A percentile compares a stretch with the other conserved stretches of the same genome.
These are phyloP conservation scores for Aspidiotus destructor DNA, from an alignment of 2,888 invertebrate genomes.

Conservation along the genomic window DNA sequence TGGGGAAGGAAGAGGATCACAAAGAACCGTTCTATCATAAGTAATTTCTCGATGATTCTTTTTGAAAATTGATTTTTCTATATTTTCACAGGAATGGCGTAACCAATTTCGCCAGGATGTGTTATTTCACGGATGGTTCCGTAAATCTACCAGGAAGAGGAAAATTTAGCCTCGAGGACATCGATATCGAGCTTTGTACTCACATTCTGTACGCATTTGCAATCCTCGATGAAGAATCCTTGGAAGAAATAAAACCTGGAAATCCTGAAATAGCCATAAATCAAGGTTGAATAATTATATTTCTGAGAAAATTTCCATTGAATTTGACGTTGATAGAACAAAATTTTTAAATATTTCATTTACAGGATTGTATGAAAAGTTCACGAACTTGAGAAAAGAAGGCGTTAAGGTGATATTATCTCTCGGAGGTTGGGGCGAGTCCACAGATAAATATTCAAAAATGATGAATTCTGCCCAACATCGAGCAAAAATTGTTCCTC, in stretches of 20 bases:
- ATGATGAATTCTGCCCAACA: constrained; percentile 13
- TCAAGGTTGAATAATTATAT: neutral
- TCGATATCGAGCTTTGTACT: neutral
- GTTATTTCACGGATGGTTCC: neutral
- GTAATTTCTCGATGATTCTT: no score
- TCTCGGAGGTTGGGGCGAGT: constrained; percentile 93
- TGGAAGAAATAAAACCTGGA: neutral
- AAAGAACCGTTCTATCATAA: no score
- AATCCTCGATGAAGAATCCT: neutral
- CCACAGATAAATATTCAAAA: constrained; percentile 55
- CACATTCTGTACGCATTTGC: neutral
- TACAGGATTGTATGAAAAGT: neutral
- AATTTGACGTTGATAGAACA: no score
- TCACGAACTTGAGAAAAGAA: constrained; percentile 12
- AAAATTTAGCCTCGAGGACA: neutral
- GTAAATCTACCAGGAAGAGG: neutral
- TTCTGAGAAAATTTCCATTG: neutral
- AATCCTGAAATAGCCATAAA: neutral
- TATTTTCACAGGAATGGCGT: neutral
- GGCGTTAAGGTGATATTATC: constrained; percentile 54
- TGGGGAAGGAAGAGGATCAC: no score
- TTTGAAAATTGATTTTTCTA: no score
- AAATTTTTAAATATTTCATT: neutral
- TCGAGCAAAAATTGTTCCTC: constrained; percentile 78
- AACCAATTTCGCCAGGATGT: neutral